Conservation (phyloP, 2,113 vertebrate species). For the Pygoscelis antarcticus region DNA sequence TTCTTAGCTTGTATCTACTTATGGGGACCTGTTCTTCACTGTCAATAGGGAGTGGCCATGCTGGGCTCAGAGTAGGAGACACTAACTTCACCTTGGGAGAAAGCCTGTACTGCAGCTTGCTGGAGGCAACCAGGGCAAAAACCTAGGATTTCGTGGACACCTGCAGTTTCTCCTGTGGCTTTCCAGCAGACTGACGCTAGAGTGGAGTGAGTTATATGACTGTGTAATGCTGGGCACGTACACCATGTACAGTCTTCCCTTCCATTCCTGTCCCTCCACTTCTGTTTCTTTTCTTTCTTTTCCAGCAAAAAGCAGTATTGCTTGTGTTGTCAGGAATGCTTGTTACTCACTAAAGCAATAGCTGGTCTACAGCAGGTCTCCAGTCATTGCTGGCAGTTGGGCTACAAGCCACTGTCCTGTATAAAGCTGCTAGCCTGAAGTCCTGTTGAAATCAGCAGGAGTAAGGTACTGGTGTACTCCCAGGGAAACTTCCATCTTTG, state of each 20-base stretch:
- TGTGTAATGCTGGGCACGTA: not conserved
- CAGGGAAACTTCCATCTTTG: not conserved
- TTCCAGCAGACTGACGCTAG: not conserved
- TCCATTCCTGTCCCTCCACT: not conserved
- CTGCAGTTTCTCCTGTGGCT: not conserved
- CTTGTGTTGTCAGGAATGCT: not conserved
- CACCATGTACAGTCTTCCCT: not conserved
- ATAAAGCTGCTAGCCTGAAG: not conserved
- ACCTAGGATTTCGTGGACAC: not conserved
- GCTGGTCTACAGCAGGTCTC: not conserved
- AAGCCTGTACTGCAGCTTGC: not conserved
- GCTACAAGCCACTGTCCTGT: not conserved
- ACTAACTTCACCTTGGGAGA: not conserved
- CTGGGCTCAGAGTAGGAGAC: not conserved
- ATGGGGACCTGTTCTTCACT: not conserved
- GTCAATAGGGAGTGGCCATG: fast-evolving
- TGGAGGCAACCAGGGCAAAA: not conserved
- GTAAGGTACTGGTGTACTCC: not conserved
- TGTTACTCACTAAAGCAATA: not conserved
- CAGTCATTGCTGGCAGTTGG: not conserved
- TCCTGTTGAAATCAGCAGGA: not conserved
- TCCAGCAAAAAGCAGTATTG: not conserved
- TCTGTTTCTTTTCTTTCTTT: not conserved
- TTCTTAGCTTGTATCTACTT: not conserved
- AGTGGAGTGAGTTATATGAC: not conserved